Evolutionary conservation across 1,140 invertebrate species (phyloP), one percentile per base, ranked within the genome.

Genomic region (Polypedilum vanderplanki): DNA sequence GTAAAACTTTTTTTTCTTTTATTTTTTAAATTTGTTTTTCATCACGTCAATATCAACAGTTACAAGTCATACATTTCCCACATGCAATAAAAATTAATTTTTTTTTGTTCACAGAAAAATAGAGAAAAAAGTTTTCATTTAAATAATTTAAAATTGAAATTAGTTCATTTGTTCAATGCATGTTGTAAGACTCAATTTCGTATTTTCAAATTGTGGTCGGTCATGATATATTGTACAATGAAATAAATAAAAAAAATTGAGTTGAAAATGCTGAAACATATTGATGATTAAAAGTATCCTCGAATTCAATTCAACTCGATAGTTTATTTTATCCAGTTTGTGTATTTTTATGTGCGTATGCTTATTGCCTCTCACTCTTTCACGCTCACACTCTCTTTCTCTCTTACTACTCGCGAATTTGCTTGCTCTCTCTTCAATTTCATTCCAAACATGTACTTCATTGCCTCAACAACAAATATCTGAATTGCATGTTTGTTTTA

Each of bases 91-190:
- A 57, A 12, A 57, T 57, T 57, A 57, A 57, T 57, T 57, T 57
- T 57, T 33, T 15, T 4, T 46, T 57, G n/a, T 15, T 57, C 12
- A 57, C 46, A 4, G 46, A 0, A 15, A 57, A 57, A n/a, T 1
- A 57, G 12, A 4, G 46, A 12, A 57, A 57, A 57, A n/a, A 46
- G 15, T 46, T 46, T 41, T 46, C 41, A 46, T 46, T 46, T 70
- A 22, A 70, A 70, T 70, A 70, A 70, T 70, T 70, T 70, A 70
- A 70, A 70, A 70, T 70, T 70, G 65, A 70, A 70, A 70, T 70
- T 70, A 70, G 65, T 70, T 70, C 17, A 20, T 22, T 20, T 22
- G 65, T 18, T 7, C 17, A 18, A 3, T 20, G 9, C 65, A 15
- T 12, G 46, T 17, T 12, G 46, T 17, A 15, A 57, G 46, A 17